Percentiles rank a stretch among this genome's conserved stretches.
Conservation (phyloP, 2,113 vertebrate genomes). For the Felis chaus region DNA sequence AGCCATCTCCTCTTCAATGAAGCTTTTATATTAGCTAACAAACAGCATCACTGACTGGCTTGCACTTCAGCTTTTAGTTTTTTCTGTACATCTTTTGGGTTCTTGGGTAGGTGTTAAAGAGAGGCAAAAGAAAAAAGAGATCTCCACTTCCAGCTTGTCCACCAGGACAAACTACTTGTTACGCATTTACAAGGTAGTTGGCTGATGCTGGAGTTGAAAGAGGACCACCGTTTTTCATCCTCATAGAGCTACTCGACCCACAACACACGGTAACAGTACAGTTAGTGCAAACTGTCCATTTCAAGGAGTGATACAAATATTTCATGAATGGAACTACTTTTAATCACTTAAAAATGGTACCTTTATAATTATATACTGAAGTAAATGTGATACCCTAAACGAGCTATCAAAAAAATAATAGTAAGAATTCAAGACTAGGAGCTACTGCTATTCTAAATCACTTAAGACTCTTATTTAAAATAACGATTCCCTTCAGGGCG, state of each 20-base stretch:
- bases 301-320: neutral
- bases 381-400: neutral
- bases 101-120: neutral
- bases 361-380: constrained; percentile 7
- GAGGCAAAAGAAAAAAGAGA: neutral
- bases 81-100: neutral
- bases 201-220: neutral
- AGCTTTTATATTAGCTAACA: constrained; percentile 44
- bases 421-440: neutral
- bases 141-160: neutral
- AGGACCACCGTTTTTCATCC: neutral
- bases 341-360: neutral
- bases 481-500: neutral
- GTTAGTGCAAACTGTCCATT: neutral
- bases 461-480: neutral
- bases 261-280: neutral
- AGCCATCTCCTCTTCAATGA: constrained; percentile 35
- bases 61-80: neutral
- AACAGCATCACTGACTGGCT: constrained; percentile 6
- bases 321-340: neutral
- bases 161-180: neutral
- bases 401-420: neutral
- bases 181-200: neutral
- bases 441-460: constrained; percentile 7
- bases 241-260: neutral